A percentile compares a stretch with the other conserved stretches of the same genome.
Evolutionary conservation across 2,888 invertebrate genomes (phyloP).

Genomic region (Pseudanteris insignis): DNA sequence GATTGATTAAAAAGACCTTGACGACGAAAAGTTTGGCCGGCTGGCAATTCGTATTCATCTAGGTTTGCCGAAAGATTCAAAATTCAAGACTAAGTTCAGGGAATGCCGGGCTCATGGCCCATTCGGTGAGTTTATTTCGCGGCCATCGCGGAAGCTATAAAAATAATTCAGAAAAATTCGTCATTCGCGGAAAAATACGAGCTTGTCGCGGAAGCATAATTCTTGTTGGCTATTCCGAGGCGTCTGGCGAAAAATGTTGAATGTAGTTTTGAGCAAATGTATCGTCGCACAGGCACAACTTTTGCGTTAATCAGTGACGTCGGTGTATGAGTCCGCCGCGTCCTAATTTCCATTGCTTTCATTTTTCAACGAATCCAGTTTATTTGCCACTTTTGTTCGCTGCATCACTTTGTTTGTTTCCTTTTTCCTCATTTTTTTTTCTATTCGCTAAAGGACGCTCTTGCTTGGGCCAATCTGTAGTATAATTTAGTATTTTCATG

Average conservation of each 20-base stretch:
- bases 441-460: constrained; percentile 9
- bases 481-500: constrained; percentile 22
- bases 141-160: constrained; percentile 14
- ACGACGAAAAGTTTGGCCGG: too few relatives aligned
- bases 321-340: background rate
- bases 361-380: constrained; percentile 27
- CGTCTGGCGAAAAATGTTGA: constrained; percentile 3
- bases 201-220: constrained; percentile 18
- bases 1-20: too few relatives aligned
- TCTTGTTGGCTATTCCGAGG: too few relatives aligned
- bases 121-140: constrained; percentile 17
- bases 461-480: constrained; percentile 25
- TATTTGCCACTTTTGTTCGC: constrained; percentile 24
- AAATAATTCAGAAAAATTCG: constrained; percentile 33
- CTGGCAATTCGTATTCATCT: too few relatives aligned
- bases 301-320: constrained; percentile 27
- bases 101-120: constrained; percentile 10
- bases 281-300: constrained; percentile 3
- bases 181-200: constrained; percentile 24
- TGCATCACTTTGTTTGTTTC: constrained; percentile 1
- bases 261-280: constrained; percentile 8
- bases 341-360: constrained; percentile 17
- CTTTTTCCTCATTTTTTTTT: constrained; percentile 19
- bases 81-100: background rate
- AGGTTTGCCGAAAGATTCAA: too few relatives aligned